Percentiles rank a stretch among this genome's conserved stretches.
Conservation (phyloP, 1,140 invertebrate genomes). For the Thrips palmi region DNA sequence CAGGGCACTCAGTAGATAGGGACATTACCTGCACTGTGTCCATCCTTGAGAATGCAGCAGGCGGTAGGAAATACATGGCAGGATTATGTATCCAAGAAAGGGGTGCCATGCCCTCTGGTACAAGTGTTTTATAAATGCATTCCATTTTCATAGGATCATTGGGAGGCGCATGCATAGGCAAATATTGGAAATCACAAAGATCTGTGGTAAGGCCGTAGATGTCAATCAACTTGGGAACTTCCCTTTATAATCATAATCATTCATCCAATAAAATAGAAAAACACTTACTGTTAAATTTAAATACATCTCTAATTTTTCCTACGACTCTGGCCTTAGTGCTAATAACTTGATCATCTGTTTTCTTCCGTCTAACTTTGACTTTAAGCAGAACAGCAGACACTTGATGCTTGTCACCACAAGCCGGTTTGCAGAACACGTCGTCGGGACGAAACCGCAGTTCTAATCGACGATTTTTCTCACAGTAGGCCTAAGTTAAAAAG, state of each 20-base stretch:
- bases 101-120: conserved; percentile 37
- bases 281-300: conserved; percentile 53
- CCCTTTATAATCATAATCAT: not conserved
- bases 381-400: conserved; percentile 54
- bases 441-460: conserved; percentile 62
- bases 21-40: conserved; percentile 30
- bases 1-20: not conserved
- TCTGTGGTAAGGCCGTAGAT: conserved; percentile 25
- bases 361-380: conserved; percentile 37
- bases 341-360: conserved; percentile 16
- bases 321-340: conserved; percentile 3
- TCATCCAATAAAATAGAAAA: conserved; percentile 7
- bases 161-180: conserved; percentile 50
- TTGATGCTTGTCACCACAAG: conserved; percentile 43
- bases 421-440: conserved; percentile 70
- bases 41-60: conserved; percentile 55
- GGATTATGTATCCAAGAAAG: conserved; percentile 37
- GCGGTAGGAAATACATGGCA: conserved; percentile 49
- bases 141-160: conserved; percentile 24
- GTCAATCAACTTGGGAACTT: not conserved
- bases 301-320: conserved; percentile 23
- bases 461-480: conserved; percentile 39
- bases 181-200: conserved; percentile 78
- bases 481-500: conserved; percentile 19
- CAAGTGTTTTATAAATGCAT: conserved; percentile 43